Evolutionary conservation across 2,888 invertebrate genomes (phyloP).

Genomic region (Andrena bucephala): DNA sequence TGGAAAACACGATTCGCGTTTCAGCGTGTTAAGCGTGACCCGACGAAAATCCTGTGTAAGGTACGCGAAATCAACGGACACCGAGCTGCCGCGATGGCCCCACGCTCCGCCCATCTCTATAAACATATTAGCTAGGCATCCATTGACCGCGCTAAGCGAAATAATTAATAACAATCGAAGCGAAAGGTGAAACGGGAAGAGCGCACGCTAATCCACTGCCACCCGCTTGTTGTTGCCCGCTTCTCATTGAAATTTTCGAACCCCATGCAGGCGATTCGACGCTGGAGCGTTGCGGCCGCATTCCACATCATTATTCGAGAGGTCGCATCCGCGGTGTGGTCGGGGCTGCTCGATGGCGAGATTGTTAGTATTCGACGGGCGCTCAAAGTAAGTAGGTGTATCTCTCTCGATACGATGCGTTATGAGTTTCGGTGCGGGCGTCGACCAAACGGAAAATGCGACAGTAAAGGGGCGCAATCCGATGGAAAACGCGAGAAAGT

Average conservation of each 20-base stretch:
- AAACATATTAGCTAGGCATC: slow-evolving; percentile 32
- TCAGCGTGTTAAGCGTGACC: slow-evolving; percentile 15
- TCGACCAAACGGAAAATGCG: slow-evolving; percentile 45
- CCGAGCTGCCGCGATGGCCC: background rate
- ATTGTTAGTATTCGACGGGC: background rate
- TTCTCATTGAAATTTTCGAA: slow-evolving; percentile 38
- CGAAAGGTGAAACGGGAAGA: slow-evolving; percentile 32
- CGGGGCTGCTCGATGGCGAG: background rate
- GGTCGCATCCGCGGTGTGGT: background rate
- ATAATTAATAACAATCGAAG: slow-evolving; percentile 53
- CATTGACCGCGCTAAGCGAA: slow-evolving; percentile 37
- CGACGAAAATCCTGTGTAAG: slow-evolving; percentile 12
- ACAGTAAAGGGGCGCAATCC: slow-evolving; percentile 61
- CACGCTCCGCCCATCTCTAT: slow-evolving; percentile 6
- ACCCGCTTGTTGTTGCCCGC: background rate
- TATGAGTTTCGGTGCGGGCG: slow-evolving; percentile 16
- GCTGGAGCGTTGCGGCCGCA: background rate
- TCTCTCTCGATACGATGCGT: slow-evolving; percentile 12
- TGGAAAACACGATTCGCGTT: slow-evolving; percentile 17
- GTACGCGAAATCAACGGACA: slow-evolving; percentile 14
- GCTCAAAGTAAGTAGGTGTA: background rate
- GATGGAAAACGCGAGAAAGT: slow-evolving; percentile 56
- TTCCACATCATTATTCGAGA: background rate
- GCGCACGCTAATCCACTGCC: slow-evolving; percentile 7
- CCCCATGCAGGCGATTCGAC: slow-evolving; percentile 5